phyloP scores from a whole-genome alignment of 2,888 invertebrate genomes.

The Drosophila sordidula region DNA sequence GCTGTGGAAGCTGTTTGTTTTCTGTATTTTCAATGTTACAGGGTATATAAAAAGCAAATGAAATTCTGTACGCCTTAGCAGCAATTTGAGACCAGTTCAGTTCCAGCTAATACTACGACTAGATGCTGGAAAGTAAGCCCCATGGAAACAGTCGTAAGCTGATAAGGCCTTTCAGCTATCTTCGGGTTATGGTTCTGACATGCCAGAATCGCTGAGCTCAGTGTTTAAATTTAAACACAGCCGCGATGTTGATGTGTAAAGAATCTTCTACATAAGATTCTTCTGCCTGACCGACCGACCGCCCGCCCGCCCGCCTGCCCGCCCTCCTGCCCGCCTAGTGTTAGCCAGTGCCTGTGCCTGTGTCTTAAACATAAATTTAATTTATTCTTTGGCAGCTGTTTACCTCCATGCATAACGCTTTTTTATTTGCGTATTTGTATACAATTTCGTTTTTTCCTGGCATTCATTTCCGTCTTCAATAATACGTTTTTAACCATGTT shows the following conservation, averaged over 20 bases:
- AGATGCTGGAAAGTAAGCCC: constrained; percentile 32
- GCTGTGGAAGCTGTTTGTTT: too few relatives aligned
- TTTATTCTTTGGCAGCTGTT: constrained; percentile 75
- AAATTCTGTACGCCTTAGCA: constrained; percentile 2
- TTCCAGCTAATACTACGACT: constrained; percentile 2
- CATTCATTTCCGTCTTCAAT: constrained; percentile 82
- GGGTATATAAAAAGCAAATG: constrained; percentile 2
- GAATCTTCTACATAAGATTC: constrained; percentile 48
- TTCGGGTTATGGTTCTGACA: constrained; percentile 35
- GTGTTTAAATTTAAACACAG: constrained; percentile 75
- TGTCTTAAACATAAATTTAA: constrained; percentile 62
- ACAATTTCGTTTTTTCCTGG: constrained; percentile 58
- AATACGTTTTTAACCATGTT: constrained; percentile 81
- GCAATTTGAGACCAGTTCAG: constrained; percentile 53
- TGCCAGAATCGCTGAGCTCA: constrained; percentile 66
- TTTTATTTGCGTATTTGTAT: constrained; percentile 54
- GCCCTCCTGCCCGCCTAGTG: constrained; percentile 4
- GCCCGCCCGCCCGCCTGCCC: background rate
- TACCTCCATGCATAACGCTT: constrained; percentile 65
- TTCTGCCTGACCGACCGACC: constrained; percentile 7
- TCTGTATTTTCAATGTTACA: background rate
- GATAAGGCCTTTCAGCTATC: constrained; percentile 56
- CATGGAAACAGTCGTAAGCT: constrained; percentile 40
- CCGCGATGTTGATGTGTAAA: constrained; percentile 37
- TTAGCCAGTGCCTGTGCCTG: constrained; percentile 29